A percentile compares a stretch with the other conserved stretches of the same genome.
Evolutionary conservation across 2,113 vertebrate species (phyloP).

Genomic region (Protomyctophum bolini): DNA sequence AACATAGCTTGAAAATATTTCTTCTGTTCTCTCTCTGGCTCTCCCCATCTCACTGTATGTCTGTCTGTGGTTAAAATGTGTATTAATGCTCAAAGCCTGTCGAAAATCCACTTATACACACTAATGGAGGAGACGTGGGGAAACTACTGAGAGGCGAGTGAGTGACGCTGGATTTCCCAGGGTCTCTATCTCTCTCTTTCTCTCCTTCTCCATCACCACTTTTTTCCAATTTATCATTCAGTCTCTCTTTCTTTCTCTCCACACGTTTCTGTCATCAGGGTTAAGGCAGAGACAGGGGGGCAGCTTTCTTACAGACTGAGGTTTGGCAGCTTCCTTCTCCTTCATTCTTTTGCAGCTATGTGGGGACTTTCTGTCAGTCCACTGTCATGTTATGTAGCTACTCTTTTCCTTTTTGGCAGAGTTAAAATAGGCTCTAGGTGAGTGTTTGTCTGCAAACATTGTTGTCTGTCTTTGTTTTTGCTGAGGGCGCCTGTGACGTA

Average conservation of each 20-base stretch:
- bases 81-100: conserved; percentile 31
- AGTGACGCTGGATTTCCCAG: conserved; percentile 15
- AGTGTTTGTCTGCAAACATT: not conserved
- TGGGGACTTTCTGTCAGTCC: conserved; percentile 10
- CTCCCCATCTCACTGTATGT: conserved; percentile 1
- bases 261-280: not conserved
- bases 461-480: not conserved
- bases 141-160: conserved; percentile 40
- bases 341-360: conserved; percentile 17
- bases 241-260: conserved; percentile 4
- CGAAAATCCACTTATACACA: conserved; percentile 15
- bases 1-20: conserved; percentile 17
- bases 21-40: conserved; percentile 3
- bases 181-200: not conserved
- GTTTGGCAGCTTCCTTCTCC: conserved; percentile 6
- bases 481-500: not conserved
- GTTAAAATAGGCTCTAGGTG: conserved; percentile 1
- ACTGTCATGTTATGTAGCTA: not conserved
- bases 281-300: conserved; percentile 24
- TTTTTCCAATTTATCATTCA: not conserved
- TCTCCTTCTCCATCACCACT: not conserved
- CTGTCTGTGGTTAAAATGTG: conserved; percentile 22
- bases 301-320: conserved; percentile 21
- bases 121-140: conserved; percentile 21
- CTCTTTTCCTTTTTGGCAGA: conserved; percentile 27